Evolutionary conservation across 2,113 vertebrate genomes (phyloP).

Genomic region (Rallus limicola): DNA sequence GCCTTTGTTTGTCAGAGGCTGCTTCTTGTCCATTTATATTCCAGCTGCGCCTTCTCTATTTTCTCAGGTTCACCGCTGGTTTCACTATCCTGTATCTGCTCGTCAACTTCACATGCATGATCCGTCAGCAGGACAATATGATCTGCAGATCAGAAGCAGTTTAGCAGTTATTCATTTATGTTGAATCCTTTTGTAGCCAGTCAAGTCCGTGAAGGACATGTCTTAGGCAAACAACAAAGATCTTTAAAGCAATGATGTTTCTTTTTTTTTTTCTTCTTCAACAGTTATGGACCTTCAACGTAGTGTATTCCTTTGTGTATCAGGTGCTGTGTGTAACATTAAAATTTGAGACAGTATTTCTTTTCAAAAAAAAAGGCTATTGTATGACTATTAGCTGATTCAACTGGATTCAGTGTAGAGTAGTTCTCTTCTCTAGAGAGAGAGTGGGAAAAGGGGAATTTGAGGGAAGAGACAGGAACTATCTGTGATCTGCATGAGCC

Average conservation of each 20-base stretch:
- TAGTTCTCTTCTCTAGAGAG: neutral
- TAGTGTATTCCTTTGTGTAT: neutral
- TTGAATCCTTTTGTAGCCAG: constrained; percentile 41
- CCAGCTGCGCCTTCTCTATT: neutral
- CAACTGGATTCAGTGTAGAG: neutral
- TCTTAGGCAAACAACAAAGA: neutral
- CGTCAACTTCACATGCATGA: constrained; percentile 31
- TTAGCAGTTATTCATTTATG: constrained; percentile 18
- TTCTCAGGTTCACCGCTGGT: constrained; percentile 42
- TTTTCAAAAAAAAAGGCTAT: neutral
- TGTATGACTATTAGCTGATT: neutral
- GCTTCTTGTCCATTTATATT: constrained; percentile 21
- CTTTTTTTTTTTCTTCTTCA: neutral
- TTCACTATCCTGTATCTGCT: constrained; percentile 3
- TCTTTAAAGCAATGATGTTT: neutral
- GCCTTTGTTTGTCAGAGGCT: neutral
- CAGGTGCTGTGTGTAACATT: constrained; percentile 37
- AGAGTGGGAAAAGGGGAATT: neutral
- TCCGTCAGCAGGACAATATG: constrained; percentile 38
- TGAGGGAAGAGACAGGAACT: neutral
- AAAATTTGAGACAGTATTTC: constrained; percentile 14
- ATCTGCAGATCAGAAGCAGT: constrained; percentile 34
- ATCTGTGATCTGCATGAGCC: neutral
- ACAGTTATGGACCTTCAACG: neutral
- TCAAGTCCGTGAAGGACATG: constrained; percentile 27